Evolutionary conservation across 2,113 vertebrate species (phyloP), one percentile per base, ranked within the genome.

Genomic region (Talpa occidentalis): DNA sequence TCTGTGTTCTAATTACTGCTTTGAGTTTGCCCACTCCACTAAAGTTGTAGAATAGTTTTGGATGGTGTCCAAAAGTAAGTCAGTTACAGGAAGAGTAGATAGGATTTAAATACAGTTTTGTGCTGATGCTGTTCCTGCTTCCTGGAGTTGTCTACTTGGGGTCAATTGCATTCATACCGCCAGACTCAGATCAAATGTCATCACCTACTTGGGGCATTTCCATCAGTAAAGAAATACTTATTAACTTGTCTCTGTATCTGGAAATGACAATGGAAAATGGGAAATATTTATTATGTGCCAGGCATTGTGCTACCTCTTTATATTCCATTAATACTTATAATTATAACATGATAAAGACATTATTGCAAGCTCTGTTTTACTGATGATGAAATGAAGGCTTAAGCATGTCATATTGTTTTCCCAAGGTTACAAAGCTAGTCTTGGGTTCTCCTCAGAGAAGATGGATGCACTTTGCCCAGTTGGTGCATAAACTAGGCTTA

Each of bases 401-500:
- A 60, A 79, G 94, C 1, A 59, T 85, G 49, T 59, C 21, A 21
- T 28, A 7, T 15, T 59, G 60, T 87, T 93, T 96, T 24, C 42
- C 66, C 93, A 93, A 70, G 76, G 76, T 95, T 87, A 64, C 6
- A 44, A 66, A 93, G 94, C 88, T 49, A 52, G 91, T 69, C 47
- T 32, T 78, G 22, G 49, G 32, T 49, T 73, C 73, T 96, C 88
- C 37, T 74, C 11, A 88, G 87, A 47, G 79, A 96, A 88, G 73
- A 81, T 77, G 44, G 37, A 88, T 91, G 80, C 93, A 56, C 22
- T 97, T 88, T 96, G 52, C 88, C 62, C 59, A 87, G 42, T 24
- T 62, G 52, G 54, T 76, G 62, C 10, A 84, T 70, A 94, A 94
- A 93, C 79, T 72, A 91, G 19, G 0, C 52, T 8, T 44, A 28